Percentiles rank a stretch among this genome's conserved stretches.
Conservation (phyloP, 1,140 invertebrate species). For the Grapholita molesta region DNA sequence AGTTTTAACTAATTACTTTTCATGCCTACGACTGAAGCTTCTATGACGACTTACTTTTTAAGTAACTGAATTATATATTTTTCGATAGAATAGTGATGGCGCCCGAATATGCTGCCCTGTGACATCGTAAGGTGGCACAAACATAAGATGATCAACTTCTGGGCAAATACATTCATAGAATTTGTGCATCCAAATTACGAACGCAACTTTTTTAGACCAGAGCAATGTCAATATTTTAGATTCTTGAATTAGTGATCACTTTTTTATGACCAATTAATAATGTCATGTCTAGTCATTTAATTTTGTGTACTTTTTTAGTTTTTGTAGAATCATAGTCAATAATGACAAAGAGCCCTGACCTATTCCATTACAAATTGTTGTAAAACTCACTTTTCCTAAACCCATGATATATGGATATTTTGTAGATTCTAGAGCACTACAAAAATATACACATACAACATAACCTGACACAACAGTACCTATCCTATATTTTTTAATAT, state of each 20-base stretch:
- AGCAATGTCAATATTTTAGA: slow-evolving; percentile 15
- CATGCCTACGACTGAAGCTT: neutral
- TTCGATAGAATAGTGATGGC: neutral
- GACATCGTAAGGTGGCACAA: slow-evolving; percentile 53
- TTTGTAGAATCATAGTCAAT: neutral
- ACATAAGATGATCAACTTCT: slow-evolving; percentile 72
- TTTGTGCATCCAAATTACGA: neutral
- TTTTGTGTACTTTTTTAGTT: neutral
- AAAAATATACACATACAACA: too few relatives aligned
- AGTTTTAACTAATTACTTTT: neutral
- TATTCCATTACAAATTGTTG: neutral
- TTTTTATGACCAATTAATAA: slow-evolving; percentile 4
- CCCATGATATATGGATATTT: neutral
- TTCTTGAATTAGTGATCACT: neutral
- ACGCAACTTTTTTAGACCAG: neutral
- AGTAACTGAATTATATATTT: neutral
- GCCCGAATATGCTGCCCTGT: neutral
- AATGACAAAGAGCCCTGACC: slow-evolving; percentile 5
- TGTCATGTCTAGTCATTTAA: neutral
- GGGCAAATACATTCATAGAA: slow-evolving; percentile 41
- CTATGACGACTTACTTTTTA: neutral
- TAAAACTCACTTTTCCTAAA: neutral
- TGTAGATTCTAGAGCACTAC: neutral
- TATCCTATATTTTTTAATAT: too few relatives aligned
- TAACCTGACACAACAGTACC: too few relatives aligned